Percentiles rank a stretch among this genome's conserved stretches.
Evolutionary conservation across 1,140 invertebrate species (phyloP).

Genomic region (Drosophila erecta): DNA sequence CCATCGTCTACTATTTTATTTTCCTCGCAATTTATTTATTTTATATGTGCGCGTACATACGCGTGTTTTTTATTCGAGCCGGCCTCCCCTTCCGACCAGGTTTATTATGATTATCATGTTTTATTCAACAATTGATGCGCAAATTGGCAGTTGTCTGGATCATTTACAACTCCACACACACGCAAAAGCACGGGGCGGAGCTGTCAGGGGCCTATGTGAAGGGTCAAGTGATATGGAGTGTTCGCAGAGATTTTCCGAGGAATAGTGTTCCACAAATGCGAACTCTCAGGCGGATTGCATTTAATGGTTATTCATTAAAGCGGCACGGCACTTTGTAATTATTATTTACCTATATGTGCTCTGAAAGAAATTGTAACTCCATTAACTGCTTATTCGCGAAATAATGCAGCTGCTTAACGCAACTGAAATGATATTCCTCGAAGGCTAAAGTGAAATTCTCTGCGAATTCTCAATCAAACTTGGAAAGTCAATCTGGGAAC

Average conservation of each 20-base stretch:
- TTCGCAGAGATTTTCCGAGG: background rate
- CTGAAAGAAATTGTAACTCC: too few species aligned
- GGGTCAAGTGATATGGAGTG: constrained; percentile 24
- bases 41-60: constrained; percentile 32
- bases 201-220: constrained; percentile 19
- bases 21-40: constrained; percentile 57
- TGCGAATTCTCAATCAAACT: background rate
- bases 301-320: background rate
- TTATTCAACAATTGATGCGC: constrained; percentile 83
- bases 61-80: constrained; percentile 28
- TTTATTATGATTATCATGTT: constrained; percentile 83
- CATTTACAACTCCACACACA: constrained; percentile 81
- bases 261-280: constrained; percentile 28
- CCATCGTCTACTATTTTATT: constrained; percentile 70
- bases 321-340: background rate
- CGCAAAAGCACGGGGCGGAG: constrained; percentile 16
- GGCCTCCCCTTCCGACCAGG: constrained; percentile 11
- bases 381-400: too few species aligned
- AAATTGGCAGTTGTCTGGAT: constrained; percentile 83
- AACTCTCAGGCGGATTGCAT: background rate
- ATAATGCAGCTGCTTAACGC: too few species aligned
- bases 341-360: background rate
- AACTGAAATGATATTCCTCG: too few species aligned
- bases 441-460: too few species aligned
- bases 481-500: constrained; percentile 50